Percentiles rank a stretch among this genome's conserved stretches.
Conservation (phyloP, 1,140 invertebrate genomes). For the Batillaria attramentaria region DNA sequence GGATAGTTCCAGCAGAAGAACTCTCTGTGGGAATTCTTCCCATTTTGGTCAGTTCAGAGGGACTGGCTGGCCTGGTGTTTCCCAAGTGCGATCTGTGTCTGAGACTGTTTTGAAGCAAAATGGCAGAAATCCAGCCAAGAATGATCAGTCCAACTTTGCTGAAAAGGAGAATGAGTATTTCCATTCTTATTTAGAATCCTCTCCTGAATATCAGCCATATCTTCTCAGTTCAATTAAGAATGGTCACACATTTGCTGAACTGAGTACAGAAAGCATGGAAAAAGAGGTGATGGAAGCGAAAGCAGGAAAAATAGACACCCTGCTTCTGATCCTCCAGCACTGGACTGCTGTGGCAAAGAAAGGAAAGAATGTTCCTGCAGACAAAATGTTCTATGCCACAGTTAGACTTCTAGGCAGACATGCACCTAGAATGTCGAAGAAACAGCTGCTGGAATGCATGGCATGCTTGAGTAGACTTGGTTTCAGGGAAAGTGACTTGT, state of each 20-base stretch:
- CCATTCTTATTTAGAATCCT: conserved; percentile 15
- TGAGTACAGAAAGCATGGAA: background rate
- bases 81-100: too few relatives aligned
- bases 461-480: conserved; percentile 4
- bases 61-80: too few relatives aligned
- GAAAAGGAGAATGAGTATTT: conserved; percentile 27
- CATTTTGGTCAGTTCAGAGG: too few relatives aligned
- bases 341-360: conserved; percentile 17
- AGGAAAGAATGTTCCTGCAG: conserved; percentile 9
- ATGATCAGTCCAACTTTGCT: too few relatives aligned
- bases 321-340: conserved; percentile 2
- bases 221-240: background rate
- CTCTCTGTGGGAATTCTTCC: too few relatives aligned
- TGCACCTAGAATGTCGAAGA: background rate
- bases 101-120: too few relatives aligned
- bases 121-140: too few relatives aligned
- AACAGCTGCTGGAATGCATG: conserved; percentile 12
- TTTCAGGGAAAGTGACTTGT: background rate
- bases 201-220: conserved; percentile 10
- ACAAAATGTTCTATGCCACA: background rate
- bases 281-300: background rate
- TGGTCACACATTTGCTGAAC: background rate
- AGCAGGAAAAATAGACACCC: background rate
- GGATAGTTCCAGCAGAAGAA: too few relatives aligned
- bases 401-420: background rate